Conservation (phyloP, 2,888 invertebrate genomes). For the Drosophila phalerata region DNA sequence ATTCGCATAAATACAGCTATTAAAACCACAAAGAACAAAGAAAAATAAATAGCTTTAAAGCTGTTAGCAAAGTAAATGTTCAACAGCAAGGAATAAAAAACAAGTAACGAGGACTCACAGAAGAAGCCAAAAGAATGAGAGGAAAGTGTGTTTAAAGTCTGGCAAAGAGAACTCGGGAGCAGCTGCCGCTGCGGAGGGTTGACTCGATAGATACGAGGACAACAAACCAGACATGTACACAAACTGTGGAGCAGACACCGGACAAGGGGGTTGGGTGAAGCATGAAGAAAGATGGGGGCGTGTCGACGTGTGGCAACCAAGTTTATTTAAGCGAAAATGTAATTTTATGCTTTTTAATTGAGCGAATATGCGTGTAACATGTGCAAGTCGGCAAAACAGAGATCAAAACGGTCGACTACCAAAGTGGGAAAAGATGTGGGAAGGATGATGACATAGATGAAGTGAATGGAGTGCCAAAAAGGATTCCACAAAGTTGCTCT, state of each 20-base stretch:
- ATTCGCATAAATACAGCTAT: background rate
- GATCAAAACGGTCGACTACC: slow-evolving; percentile 11
- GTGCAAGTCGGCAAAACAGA: slow-evolving; percentile 44
- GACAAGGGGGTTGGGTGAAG: background rate
- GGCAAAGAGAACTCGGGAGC: background rate
- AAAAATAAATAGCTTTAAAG: background rate
- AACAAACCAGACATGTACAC: slow-evolving; percentile 32
- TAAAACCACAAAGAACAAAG: background rate
- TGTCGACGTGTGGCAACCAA: slow-evolving; percentile 21
- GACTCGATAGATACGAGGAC: slow-evolving; percentile 30
- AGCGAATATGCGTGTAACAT: slow-evolving; percentile 77
- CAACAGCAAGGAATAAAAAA: slow-evolving; percentile 30
- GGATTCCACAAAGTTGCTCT: background rate
- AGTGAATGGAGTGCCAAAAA: slow-evolving; percentile 33
- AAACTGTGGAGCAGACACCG: slow-evolving; percentile 13
- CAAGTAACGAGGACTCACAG: slow-evolving; percentile 5
- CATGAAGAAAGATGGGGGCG: slow-evolving; percentile 1
- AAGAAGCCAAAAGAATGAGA: background rate
- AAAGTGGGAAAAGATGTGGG: slow-evolving; percentile 5
- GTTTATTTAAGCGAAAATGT: slow-evolving; percentile 80
- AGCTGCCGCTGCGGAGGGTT: slow-evolving; percentile 11
- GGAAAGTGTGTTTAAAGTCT: slow-evolving; percentile 32
- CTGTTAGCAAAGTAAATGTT: background rate
- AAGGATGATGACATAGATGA: slow-evolving; percentile 20
- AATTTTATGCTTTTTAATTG: slow-evolving; percentile 82